These are phyloP conservation scores for Sarcophaga bullata DNA, from an alignment of 1,140 invertebrate species.

Conservation along the genomic window DNA sequence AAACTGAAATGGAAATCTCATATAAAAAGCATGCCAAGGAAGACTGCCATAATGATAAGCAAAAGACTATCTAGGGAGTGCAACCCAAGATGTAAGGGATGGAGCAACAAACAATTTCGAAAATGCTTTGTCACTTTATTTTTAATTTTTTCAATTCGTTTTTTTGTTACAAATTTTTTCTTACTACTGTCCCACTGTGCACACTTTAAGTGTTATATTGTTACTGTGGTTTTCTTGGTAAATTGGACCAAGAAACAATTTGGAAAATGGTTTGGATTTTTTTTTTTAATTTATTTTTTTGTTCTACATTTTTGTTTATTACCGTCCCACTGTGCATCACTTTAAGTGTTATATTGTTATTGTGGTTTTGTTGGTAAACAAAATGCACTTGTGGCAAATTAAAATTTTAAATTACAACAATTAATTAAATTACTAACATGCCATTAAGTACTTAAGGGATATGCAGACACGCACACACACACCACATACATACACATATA, in stretches of 20 bases:
- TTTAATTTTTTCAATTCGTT: not conserved
- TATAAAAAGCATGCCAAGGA: too few species aligned
- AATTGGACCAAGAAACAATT: too few species aligned
- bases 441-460: constrained; percentile 39
- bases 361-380: not conserved
- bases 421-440: constrained; percentile 41
- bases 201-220: not conserved
- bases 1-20: too few species aligned
- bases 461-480: not conserved
- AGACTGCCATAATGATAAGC: too few species aligned
- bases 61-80: too few species aligned
- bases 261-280: too few species aligned
- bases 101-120: too few species aligned
- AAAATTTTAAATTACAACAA: constrained; percentile 37
- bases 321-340: not conserved
- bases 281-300: not conserved
- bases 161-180: not conserved
- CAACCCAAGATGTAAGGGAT: too few species aligned
- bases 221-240: not conserved
- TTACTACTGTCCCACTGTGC: not conserved
- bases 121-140: too few species aligned
- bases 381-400: constrained; percentile 41
- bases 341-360: constrained; percentile 11
- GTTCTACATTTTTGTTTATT: not conserved
- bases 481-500: not conserved